phyloP scores from a whole-genome alignment of 2,888 invertebrate genomes.

The Nomada ferruginata region DNA sequence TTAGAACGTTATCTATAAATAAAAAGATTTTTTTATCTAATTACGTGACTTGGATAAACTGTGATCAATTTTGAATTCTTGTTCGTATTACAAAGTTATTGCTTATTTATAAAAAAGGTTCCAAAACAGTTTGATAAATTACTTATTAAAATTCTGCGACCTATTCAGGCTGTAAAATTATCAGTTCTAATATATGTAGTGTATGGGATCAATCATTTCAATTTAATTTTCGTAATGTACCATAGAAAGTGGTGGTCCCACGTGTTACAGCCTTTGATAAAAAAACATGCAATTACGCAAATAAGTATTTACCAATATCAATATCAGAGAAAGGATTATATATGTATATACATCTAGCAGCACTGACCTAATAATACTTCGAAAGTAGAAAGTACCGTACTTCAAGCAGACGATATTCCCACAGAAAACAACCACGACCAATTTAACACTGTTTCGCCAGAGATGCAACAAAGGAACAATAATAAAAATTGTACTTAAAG shows the following conservation, averaged over 20 bases:
- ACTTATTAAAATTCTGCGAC: no score
- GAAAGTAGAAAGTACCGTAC: constrained; percentile 51
- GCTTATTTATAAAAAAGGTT: no score
- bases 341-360: not conserved
- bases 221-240: not conserved
- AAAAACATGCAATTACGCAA: not conserved
- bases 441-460: not conserved
- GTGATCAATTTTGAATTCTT: no score
- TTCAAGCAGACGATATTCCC: not conserved
- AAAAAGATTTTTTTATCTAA: no score
- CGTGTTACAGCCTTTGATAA: not conserved
- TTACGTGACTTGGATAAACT: no score
- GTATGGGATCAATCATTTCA: no score
- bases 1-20: not conserved
- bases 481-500: not conserved
- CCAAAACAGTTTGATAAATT: no score
- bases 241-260: not conserved
- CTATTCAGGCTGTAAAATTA: no score
- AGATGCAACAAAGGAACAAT: not conserved
- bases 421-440: not conserved
- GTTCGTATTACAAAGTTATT: no score
- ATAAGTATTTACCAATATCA: not conserved
- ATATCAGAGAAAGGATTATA: constrained; percentile 14
- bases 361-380: constrained; percentile 33
- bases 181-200: no score